Conservation (phyloP, 2,888 invertebrate species). For the Creontiades dilutus region DNA sequence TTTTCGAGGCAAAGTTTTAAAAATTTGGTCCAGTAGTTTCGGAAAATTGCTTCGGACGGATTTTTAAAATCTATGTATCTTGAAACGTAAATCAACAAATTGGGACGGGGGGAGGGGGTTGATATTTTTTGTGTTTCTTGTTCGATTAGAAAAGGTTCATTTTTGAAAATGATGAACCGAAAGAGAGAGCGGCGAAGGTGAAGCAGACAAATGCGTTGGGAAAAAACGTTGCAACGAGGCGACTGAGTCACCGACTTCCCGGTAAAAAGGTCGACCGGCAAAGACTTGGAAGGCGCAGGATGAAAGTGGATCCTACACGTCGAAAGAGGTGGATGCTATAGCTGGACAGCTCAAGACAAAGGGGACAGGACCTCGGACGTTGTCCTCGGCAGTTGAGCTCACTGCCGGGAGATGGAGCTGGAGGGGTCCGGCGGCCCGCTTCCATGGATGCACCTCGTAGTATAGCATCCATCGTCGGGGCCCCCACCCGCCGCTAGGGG, state of each 20-base stretch:
- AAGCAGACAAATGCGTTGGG: neutral
- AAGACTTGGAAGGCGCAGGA: neutral
- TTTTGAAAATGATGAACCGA: too few species aligned
- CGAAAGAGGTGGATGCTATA: neutral
- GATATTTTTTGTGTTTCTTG: too few species aligned
- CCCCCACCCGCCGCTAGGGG: neutral
- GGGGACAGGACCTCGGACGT: neutral
- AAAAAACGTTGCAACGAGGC: neutral
- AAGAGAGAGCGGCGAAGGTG: too few species aligned
- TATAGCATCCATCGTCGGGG: neutral
- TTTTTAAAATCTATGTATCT: too few species aligned
- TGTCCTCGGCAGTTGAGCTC: slow-evolving; percentile 39
- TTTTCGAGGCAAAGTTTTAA: too few species aligned
- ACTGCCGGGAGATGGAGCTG: slow-evolving; percentile 21
- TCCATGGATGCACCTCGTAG: neutral
- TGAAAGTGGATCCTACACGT: too few species aligned
- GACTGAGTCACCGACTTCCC: slow-evolving; percentile 10
- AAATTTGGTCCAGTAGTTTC: too few species aligned
- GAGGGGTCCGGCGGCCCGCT: neutral
- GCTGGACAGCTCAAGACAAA: neutral
- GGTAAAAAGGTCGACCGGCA: neutral
- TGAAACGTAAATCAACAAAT: too few species aligned
- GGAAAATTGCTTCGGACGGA: too few species aligned
- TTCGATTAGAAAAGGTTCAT: too few species aligned
- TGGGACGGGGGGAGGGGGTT: too few species aligned